Evolutionary conservation across 2,113 vertebrate species (phyloP).

Genomic region (Ivindomyrus marchei): DNA sequence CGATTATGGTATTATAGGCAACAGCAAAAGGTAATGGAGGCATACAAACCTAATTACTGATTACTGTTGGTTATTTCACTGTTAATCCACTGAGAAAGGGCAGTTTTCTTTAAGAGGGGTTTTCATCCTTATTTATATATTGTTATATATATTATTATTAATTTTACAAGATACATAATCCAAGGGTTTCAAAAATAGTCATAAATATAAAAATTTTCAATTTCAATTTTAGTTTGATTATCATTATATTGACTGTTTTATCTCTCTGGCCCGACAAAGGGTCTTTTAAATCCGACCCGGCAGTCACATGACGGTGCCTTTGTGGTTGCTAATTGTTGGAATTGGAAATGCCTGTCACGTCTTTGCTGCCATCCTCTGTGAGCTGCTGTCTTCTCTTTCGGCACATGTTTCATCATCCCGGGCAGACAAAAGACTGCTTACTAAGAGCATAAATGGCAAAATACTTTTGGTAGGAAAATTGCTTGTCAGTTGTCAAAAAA

Average conservation of each 20-base stretch:
- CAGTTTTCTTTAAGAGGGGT: background rate
- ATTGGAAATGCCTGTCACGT: background rate
- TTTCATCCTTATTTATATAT: background rate
- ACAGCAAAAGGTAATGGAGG: background rate
- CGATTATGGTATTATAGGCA: background rate
- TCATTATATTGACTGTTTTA: background rate
- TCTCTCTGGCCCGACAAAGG: background rate
- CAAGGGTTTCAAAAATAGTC: background rate
- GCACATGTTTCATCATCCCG: background rate
- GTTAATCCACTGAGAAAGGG: background rate
- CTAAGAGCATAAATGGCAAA: background rate
- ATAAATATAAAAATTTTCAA: background rate
- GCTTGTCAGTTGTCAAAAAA: background rate
- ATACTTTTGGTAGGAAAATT: background rate
- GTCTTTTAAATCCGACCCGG: background rate
- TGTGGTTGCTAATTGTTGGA: background rate
- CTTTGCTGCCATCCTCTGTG: background rate
- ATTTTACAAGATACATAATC: background rate
- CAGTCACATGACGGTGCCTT: background rate
- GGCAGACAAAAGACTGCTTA: background rate
- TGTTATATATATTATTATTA: background rate
- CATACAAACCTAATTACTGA: background rate
- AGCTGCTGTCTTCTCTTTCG: background rate
- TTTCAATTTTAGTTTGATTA: background rate
- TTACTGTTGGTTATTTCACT: background rate